Base-by-base conservation (phyloP, 2,888 invertebrate genomes). In the Platynereis dumerilii region DNA sequence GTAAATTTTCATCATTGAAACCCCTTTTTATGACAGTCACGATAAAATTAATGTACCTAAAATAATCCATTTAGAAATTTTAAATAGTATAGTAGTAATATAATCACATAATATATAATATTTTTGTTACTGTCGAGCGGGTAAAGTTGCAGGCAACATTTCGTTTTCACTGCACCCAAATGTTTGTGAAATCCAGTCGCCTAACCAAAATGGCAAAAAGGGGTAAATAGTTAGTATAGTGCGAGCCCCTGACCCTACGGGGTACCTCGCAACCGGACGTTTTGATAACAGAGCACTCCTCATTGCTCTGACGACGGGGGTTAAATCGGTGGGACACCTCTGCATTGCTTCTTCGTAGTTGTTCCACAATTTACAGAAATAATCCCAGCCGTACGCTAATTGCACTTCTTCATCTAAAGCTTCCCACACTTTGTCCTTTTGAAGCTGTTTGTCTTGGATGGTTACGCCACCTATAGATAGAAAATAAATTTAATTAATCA, bases 261-360 rank as follows among this genome's bases (percentile, higher is more conserved):
- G 76, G 68, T 79, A 82, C 5, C 77, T 69, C 45, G 76, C 77
- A 10, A 75, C 68, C 0, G 81, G 82, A 15, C 76, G 67, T 56
- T 78, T 80, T 28, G 82, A 81, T 20, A 82, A 69, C 28, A 82
- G 71, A 12, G 76, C 78, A 62, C 78, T 78, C 15, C 79, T 71
- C 69, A 80, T 77, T 15, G 79, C 80, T 12, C 79, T 72, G 10
- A 78, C 74, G 20, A 80, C 78, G 1, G 81, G 79, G 24, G 78
- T 78, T 12, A 82, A 72, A 61, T 82, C 82, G 29, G 72, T 71
- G 0, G 80, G 75, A 45, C 71, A 77, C 1, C 66, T 65, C 39
- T 69, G 68, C n/a, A 72, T 64, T 1, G 69, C 62, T 2, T 66
- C 65, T 24, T 75, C 69, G 24, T 79, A 71, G 39, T 74, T 76